Base-by-base conservation (phyloP, 2,888 invertebrate genomes). In the Orchesella flavescens region DNA sequence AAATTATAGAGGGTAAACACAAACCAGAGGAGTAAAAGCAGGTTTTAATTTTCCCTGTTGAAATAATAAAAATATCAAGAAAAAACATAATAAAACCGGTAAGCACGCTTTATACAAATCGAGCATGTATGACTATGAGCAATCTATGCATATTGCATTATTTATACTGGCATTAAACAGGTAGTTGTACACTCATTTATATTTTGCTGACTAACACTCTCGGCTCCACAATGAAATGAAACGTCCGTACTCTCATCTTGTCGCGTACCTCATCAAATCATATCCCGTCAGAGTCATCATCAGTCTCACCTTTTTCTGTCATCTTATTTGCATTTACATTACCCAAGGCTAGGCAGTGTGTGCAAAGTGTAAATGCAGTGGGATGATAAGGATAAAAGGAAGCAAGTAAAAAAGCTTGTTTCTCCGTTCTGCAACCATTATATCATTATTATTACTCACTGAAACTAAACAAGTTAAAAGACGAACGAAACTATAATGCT, bases 271-370 rank as follows among this genome's bases (percentile, higher is more conserved):
- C 75, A 68, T 69, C 69, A 69, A 65, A 57, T 72, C 15, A 43
- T 34, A 34, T 34, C 34, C 34, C 34, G 34, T 34, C 34, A 7
- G 2, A 34, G 34, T 34, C 34, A 34, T 34, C 34, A 34, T 34
- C 34, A 34, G 34, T 61, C 81, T 81, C 74, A 75, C 80, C 80
- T 73, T 59, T 24, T 81, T 69, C 71, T 76, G 76, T 83, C 83
- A 71, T 72, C 72, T 83, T 49, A 83, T 83, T 83, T 83, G 83
- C 83, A 76, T 83, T 74, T 83, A 74, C 76, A 83, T 76, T 24
- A 72, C 83, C 83, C 7, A 46, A 83, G 83, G 83, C 65, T 44
- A 76, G 13, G 23, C 49, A 73, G 57, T 19, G 49, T 23, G n/a
- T n/a, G 71, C 61, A 69, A 49, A n/a, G n/a, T n/a, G n/a, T 34